Evolutionary conservation across 2,797 vertebrate genomes (phyloP).

Genomic region (Myotis planiceps): DNA sequence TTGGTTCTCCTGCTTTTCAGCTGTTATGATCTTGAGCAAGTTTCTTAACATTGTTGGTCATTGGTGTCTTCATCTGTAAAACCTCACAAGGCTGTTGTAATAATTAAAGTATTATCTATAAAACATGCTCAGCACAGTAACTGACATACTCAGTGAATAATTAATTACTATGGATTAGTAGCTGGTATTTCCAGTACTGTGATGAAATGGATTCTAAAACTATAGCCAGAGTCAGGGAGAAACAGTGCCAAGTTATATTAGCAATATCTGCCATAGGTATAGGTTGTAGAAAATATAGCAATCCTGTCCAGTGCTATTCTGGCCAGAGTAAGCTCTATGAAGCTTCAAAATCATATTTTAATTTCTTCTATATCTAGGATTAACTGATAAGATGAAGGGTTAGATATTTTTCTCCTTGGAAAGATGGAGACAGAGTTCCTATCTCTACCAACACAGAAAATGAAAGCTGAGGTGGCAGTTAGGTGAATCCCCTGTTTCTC

Average conservation of each 20-base stretch:
- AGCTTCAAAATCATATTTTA: slow-evolving; percentile 5
- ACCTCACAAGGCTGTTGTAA: neutral
- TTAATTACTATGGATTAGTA: slow-evolving; percentile 4
- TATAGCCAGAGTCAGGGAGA: slow-evolving; percentile 22
- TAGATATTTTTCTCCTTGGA: neutral
- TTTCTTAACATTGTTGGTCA: slow-evolving; percentile 17
- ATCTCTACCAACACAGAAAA: neutral
- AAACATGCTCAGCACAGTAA: neutral
- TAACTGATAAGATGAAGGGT: neutral
- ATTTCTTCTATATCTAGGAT: neutral
- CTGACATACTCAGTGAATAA: neutral
- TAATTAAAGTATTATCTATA: slow-evolving; percentile 9
- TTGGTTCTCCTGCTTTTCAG: slow-evolving; percentile 20
- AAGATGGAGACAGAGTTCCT: neutral
- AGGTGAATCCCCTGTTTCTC: neutral
- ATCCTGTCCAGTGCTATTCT: neutral
- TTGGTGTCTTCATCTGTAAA: neutral
- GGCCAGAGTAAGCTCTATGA: neutral
- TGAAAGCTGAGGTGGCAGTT: neutral
- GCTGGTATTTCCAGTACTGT: neutral
- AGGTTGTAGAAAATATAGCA: neutral
- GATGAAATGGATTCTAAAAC: slow-evolving; percentile 25
- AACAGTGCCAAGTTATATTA: neutral
- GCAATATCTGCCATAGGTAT: neutral
- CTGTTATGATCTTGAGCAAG: neutral